Evolutionary conservation across 1,140 invertebrate genomes (phyloP).

Genomic region (Megalonaias nervosa): DNA sequence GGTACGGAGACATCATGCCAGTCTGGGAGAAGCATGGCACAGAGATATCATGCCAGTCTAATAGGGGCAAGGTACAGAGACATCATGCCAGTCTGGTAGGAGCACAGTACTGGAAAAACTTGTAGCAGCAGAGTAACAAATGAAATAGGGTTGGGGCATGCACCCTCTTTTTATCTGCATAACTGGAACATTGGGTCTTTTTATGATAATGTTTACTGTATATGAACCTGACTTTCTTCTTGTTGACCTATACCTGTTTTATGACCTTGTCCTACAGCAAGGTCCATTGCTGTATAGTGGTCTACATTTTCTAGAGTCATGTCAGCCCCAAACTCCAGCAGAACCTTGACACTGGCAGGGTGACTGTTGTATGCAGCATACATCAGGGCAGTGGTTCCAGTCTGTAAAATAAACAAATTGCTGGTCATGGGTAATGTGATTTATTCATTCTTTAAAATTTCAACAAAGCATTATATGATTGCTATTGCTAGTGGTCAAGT

Average conservation of each 20-base stretch:
- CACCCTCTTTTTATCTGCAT: too few relatives aligned
- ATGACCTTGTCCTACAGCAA: constrained; percentile 77
- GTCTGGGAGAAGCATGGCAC: too few relatives aligned
- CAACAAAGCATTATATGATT: not conserved
- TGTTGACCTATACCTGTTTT: constrained; percentile 43
- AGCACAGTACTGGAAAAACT: too few relatives aligned
- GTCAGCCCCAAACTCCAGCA: constrained; percentile 84
- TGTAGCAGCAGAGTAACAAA: too few relatives aligned
- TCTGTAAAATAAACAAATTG: constrained; percentile 69
- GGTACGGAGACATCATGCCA: too few relatives aligned
- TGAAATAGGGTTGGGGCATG: too few relatives aligned
- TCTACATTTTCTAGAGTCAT: constrained; percentile 84
- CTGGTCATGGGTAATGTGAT: not conserved
- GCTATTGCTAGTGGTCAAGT: not conserved
- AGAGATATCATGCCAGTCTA: too few relatives aligned
- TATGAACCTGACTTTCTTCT: too few relatives aligned
- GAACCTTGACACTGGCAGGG: constrained; percentile 86
- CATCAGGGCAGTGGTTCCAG: constrained; percentile 89
- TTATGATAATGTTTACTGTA: too few relatives aligned
- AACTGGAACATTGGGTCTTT: too few relatives aligned
- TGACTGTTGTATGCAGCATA: constrained; percentile 91
- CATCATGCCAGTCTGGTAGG: too few relatives aligned
- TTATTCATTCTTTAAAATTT: not conserved
- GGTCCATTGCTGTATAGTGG: constrained; percentile 85
- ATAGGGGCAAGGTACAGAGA: too few relatives aligned